Base-by-base conservation (phyloP, 2,113 vertebrate species). In the Podiceps cristatus region DNA sequence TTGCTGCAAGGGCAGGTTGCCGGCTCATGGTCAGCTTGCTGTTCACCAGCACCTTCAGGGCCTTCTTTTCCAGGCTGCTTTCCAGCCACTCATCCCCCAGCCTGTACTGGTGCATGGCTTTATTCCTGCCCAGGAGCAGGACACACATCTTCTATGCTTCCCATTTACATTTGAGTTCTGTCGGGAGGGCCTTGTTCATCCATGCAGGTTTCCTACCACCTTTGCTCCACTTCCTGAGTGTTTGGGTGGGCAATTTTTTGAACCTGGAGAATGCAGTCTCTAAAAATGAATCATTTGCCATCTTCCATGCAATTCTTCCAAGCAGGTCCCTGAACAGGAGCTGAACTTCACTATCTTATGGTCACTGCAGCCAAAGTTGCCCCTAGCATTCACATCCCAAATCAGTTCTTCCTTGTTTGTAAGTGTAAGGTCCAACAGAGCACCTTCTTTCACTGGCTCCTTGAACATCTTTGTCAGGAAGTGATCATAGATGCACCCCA, bases 1-100 rank as follows among this genome's bases (percentile, higher is more conserved):
- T 53, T 53, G 20, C 5, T 9, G 2, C 20, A 35, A 60, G 9
- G 22, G 24, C 31, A 35, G 0, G 1, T 33, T 47, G 17, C 10
- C 53, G 28, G 14, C 25, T 53, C 12, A 42, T 40, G 20, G 28
- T 58, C 25, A 67, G 10, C 24, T 78, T 72, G 14, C 25, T 40
- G 13, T n/a, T 56, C 31, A 28, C 11, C 49, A 64, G 63, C 20
- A 42, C 7, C 5, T 5, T 7, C 24, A 69, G 11, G 9, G 23
- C 14, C 29, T 75, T 63, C 42, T 52, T 17, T 24, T 23, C 4
- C 20, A 80, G 75, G 24, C 37, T 58, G 4, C 19, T 75, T 74
- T 69, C 35, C 33, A 58, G 27, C 2, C 28, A 37, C 28, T 58
- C 50, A 63, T 28, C 11, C 15, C 2, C 12, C 13, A 71, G 12